phyloP scores from a whole-genome alignment of 2,113 vertebrate species.

The Ammodytes dubius region DNA sequence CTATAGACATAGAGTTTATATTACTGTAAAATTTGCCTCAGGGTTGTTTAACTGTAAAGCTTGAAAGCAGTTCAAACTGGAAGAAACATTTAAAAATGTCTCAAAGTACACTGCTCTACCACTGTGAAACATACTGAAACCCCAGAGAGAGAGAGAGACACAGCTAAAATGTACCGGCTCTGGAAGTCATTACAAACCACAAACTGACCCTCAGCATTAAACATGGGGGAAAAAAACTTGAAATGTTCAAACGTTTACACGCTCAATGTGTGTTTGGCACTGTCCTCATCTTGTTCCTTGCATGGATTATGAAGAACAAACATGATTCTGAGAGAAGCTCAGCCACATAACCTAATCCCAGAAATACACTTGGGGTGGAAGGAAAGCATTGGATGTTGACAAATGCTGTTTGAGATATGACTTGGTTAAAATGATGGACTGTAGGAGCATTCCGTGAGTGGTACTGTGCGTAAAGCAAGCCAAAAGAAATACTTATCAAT shows the following conservation, averaged over 20 bases:
- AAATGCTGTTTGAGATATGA: conserved; percentile 9
- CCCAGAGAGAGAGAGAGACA: conserved; percentile 7
- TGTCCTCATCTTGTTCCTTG: conserved; percentile 35
- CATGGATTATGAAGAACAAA: conserved; percentile 60
- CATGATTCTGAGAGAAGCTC: conserved; percentile 45
- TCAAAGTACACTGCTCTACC: background rate
- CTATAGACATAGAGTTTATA: too few relatives aligned
- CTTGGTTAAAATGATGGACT: background rate
- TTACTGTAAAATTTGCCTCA: background rate
- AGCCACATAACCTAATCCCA: conserved; percentile 51
- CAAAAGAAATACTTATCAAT: background rate
- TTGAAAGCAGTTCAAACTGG: background rate
- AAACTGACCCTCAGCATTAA: conserved; percentile 36
- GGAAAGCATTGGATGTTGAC: background rate
- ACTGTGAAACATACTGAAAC: conserved; percentile 3
- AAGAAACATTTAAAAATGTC: background rate
- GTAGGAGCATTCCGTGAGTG: background rate
- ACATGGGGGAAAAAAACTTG: background rate
- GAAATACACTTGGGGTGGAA: background rate
- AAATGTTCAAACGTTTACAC: conserved; percentile 26
- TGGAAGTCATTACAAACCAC: conserved; percentile 48
- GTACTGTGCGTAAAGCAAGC: conserved; percentile 1
- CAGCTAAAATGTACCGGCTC: background rate
- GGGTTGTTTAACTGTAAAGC: background rate
- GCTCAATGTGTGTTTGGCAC: background rate